These are phyloP conservation scores for Philonicus albiceps DNA, from an alignment of 2,888 invertebrate genomes.

Conservation along the genomic window DNA sequence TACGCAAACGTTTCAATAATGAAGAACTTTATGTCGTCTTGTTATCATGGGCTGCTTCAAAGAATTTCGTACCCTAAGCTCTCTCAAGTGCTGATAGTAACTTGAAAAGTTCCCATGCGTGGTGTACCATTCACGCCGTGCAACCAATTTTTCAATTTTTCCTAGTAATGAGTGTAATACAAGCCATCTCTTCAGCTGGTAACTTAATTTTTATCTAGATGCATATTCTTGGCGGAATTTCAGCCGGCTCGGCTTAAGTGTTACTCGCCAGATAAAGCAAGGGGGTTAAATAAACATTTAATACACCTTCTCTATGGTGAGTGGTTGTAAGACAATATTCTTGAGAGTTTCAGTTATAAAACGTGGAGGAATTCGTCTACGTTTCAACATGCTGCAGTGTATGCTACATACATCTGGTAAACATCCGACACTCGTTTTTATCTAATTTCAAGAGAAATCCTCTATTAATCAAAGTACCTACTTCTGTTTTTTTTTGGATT, in stretches of 20 bases:
- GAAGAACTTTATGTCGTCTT: background rate
- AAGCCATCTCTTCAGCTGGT: background rate
- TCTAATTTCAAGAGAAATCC: background rate
- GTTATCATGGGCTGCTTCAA: background rate
- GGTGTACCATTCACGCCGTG: background rate
- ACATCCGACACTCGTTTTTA: conserved; percentile 21
- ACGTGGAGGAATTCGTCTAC: conserved; percentile 14
- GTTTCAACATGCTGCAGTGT: background rate
- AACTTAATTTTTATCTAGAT: background rate
- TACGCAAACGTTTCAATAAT: background rate
- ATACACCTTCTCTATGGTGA: background rate
- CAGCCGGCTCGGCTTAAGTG: background rate
- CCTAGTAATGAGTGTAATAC: background rate
- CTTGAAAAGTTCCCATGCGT: background rate
- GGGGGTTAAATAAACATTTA: conserved; percentile 17
- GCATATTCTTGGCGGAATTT: background rate
- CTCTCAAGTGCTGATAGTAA: background rate
- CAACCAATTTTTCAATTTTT: background rate
- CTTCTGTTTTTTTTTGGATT: background rate
- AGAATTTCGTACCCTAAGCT: background rate
- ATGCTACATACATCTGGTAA: conserved; percentile 11
- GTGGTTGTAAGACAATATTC: conserved; percentile 32
- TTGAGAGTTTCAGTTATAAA: conserved; percentile 33
- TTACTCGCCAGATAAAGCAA: background rate
- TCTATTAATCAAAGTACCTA: background rate